These are phyloP conservation scores for Desmophyllum pertusum DNA, from an alignment of 92 coral and sea anemone species.

Conservation along the genomic window DNA sequence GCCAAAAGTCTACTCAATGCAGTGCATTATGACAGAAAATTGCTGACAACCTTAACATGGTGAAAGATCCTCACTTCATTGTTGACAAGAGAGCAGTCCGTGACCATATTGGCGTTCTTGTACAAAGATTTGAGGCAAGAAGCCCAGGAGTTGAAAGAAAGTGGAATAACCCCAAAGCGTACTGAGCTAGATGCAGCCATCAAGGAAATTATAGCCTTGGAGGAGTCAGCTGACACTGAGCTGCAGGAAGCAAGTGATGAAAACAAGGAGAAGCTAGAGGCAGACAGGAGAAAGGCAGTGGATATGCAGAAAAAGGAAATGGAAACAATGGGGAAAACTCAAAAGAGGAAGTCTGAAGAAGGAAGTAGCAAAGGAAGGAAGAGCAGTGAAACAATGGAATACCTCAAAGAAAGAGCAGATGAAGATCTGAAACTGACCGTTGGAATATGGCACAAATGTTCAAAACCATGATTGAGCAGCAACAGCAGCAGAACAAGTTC, in stretches of 20 bases:
- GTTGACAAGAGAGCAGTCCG: conserved; percentile 49
- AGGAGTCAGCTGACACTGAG: conserved; percentile 55
- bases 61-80: conserved; percentile 33
- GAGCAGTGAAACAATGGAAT: conserved; percentile 32
- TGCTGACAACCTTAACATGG: conserved; percentile 44
- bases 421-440: conserved; percentile 13
- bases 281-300: conserved; percentile 46
- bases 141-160: conserved; percentile 41
- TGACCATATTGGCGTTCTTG: conserved; percentile 37
- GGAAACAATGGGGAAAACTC: conserved; percentile 43
- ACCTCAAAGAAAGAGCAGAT: conserved; percentile 24
- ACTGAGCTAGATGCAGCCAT: conserved; percentile 46
- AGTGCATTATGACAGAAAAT: conserved; percentile 51
- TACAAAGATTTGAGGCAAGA: conserved; percentile 49
- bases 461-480: conserved; percentile 34
- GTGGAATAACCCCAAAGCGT: conserved; percentile 45
- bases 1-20: conserved; percentile 44
- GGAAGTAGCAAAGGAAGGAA: conserved; percentile 20
- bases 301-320: conserved; percentile 30
- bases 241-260: conserved; percentile 43
- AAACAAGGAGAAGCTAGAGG: conserved; percentile 47
- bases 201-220: conserved; percentile 54
- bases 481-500: conserved; percentile 20
- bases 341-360: conserved; percentile 24
- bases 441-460: conserved; percentile 28